Evolutionary conservation across 1,140 invertebrate species (phyloP), one percentile per base, ranked within the genome.

Genomic region (Trichoplusia ni): DNA sequence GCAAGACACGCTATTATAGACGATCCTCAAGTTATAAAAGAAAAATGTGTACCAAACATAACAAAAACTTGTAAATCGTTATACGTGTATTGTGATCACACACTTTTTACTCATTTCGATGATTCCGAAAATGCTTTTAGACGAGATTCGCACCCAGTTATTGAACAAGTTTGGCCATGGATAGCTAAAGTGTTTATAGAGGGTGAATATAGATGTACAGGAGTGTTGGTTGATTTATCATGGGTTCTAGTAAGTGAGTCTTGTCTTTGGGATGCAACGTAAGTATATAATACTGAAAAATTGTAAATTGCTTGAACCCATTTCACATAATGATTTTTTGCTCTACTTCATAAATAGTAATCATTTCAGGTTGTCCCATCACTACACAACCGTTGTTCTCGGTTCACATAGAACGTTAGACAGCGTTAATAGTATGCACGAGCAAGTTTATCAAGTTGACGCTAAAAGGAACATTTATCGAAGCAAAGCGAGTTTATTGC

Each of bases 181-280:
- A 84, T 93, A 63, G 94, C 92, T 0, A 93, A 93, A 64, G 84
- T 96, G 27, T 94, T 92, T 80, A 85, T 92, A 0, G 92, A 95
- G 74, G 95, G 95, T 14, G 73, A 81, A 21, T 94, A 94, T 64
- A 92, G 84, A 75, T 95, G 95, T 75, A 89, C 93, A 8, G 95
- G 94, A 1, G 90, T 93, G 56, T 87, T 95, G 51, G 78, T 96
- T n/a, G 91, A 94, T 68, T 58, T 81, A 1, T 82, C 92, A 18
- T 95, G 94, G 94, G 82, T 95, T 25, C 62, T 95, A 14, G 90
- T 94, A 1, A 92, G 91, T 59, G 80, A 91, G 2, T 83, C 86
- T 3, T 95, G 94, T 46, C 71, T 91, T 9, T 73, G 89, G 59
- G 87, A 91, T 51, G 65, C 92, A 4, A 83, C 88, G 93, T 94